Evolutionary conservation across 2,797 vertebrate genomes (phyloP).

Genomic region (Crenichthys baileyi): DNA sequence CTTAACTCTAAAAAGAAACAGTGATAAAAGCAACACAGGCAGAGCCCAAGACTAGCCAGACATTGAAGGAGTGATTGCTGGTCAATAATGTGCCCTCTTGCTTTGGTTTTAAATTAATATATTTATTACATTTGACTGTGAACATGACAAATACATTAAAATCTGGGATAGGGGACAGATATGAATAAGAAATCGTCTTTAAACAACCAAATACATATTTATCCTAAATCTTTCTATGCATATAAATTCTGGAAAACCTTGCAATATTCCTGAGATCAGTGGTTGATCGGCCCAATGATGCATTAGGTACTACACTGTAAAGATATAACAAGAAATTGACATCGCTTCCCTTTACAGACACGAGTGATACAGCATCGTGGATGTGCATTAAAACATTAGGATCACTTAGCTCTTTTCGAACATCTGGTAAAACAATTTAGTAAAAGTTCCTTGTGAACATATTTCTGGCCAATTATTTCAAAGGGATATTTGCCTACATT

Average conservation of each 20-base stretch:
- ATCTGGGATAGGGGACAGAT: not conserved
- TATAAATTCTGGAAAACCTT: not conserved
- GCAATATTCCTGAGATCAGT: not conserved
- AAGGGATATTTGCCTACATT: too few species aligned
- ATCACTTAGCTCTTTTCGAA: too few species aligned
- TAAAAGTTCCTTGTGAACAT: too few species aligned
- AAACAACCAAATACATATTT: not conserved
- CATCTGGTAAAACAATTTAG: too few species aligned
- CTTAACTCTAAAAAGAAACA: not conserved
- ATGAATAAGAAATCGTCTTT: not conserved
- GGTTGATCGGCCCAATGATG: not conserved
- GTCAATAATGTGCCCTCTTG: not conserved
- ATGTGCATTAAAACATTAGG: too few species aligned
- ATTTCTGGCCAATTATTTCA: too few species aligned
- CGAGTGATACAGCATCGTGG: not conserved
- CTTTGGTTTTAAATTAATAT: not conserved
- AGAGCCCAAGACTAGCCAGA: not conserved
- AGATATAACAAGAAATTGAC: not conserved
- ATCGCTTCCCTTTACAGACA: too few species aligned
- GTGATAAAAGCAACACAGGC: not conserved
- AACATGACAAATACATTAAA: not conserved
- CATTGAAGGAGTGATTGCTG: not conserved
- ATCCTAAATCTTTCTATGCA: not conserved
- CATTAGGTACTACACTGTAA: not conserved
- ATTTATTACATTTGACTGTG: not conserved